Evolutionary conservation across 2,888 invertebrate species (phyloP).

Genomic region (Eristalinus aeneus): DNA sequence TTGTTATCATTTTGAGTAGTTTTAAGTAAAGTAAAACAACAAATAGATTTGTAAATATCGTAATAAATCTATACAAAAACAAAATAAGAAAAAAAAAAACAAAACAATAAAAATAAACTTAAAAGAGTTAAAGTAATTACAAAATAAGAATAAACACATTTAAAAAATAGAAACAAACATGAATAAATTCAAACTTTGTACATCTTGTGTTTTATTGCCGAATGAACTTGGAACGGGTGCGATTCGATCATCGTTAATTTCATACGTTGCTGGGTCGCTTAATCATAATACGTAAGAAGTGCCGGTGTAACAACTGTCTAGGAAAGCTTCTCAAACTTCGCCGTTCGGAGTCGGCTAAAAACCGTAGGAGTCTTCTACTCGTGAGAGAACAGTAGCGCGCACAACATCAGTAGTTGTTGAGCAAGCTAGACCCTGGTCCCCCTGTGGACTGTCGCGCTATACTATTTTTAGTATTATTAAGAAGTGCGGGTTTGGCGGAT

Average conservation of each 20-base stretch:
- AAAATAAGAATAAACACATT: conserved; percentile 58
- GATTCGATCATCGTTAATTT: neutral
- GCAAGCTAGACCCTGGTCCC: too few species aligned
- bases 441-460: too few species aligned
- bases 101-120: conserved; percentile 4
- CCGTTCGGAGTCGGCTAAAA: too few species aligned
- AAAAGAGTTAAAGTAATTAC: conserved; percentile 67
- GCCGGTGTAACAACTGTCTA: too few species aligned
- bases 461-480: too few species aligned
- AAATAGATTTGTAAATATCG: conserved; percentile 69
- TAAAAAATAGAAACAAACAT: conserved; percentile 47
- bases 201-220: conserved; percentile 33
- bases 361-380: too few species aligned
- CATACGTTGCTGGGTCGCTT: neutral
- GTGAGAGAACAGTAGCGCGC: too few species aligned
- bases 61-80: conserved; percentile 67
- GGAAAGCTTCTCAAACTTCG: too few species aligned
- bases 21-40: conserved; percentile 54
- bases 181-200: conserved; percentile 50
- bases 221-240: neutral
- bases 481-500: too few species aligned
- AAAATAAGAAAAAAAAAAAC: too few species aligned
- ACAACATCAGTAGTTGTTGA: too few species aligned
- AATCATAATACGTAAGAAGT: too few species aligned
- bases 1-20: conserved; percentile 69